phyloP scores from a whole-genome alignment of 2,888 invertebrate genomes.

The Cynaeus angustus region DNA sequence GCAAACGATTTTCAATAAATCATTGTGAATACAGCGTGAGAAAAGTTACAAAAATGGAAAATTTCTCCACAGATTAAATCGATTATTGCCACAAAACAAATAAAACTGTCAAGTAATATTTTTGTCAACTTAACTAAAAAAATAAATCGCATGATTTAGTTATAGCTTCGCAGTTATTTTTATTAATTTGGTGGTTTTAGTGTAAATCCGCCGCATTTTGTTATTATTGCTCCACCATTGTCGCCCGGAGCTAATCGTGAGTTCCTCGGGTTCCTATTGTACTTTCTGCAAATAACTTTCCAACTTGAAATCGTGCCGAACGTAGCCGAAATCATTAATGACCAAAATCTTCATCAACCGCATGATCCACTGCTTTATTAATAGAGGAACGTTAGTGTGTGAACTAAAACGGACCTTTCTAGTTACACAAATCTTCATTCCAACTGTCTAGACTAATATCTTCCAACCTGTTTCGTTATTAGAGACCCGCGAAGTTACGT shows the following conservation, averaged over 20 bases:
- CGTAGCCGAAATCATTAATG: constrained; percentile 14
- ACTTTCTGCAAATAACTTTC: constrained; percentile 19
- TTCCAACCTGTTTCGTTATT: constrained; percentile 21
- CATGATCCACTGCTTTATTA: constrained; percentile 17
- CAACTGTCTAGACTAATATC: constrained; percentile 28
- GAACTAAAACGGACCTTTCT: constrained; percentile 23
- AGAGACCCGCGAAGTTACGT: constrained; percentile 8
- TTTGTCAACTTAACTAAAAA: too few species aligned
- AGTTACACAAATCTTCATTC: constrained; percentile 28
- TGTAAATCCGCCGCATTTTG: background rate
- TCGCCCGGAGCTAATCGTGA: constrained; percentile 28
- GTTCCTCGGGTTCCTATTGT: constrained; percentile 9
- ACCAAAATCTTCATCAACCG: constrained; percentile 20
- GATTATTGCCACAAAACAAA: too few species aligned
- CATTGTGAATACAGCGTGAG: background rate
- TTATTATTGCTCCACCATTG: constrained; percentile 7
- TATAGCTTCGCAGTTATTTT: too few species aligned
- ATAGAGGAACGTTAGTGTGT: constrained; percentile 7
- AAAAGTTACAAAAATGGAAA: too few species aligned
- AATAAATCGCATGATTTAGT: too few species aligned
- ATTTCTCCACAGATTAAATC: too few species aligned
- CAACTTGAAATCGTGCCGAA: constrained; percentile 25
- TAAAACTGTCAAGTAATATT: too few species aligned
- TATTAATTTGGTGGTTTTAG: too few species aligned
- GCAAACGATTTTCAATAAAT: constrained; percentile 18